Evolutionary conservation across 2,113 vertebrate genomes (phyloP).

Genomic region (Clarias batrachus): DNA sequence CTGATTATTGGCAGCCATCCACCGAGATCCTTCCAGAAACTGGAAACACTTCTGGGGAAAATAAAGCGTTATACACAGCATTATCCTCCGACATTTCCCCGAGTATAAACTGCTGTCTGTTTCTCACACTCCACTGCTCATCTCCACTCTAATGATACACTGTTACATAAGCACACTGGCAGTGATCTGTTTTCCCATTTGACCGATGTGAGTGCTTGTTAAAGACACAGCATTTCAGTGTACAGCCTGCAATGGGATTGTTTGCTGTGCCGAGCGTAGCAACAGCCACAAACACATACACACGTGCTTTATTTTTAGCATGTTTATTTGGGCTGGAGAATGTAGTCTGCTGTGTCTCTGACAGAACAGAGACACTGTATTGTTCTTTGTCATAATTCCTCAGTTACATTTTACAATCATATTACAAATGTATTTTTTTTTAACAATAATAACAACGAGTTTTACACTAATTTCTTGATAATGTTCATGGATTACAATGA

Average conservation of each 20-base stretch:
- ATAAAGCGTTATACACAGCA: not conserved
- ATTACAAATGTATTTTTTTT: too few relatives aligned
- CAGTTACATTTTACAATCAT: not conserved
- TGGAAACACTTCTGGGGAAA: not conserved
- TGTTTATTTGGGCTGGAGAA: constrained; percentile 37
- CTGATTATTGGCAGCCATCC: not conserved
- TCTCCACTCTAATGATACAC: not conserved
- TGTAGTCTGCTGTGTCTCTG: constrained; percentile 26
- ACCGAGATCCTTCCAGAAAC: not conserved
- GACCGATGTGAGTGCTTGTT: not conserved
- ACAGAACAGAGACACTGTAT: not conserved
- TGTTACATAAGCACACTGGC: constrained; percentile 23
- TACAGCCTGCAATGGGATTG: not conserved
- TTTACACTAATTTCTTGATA: not conserved
- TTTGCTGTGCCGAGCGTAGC: constrained; percentile 19
- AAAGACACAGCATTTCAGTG: not conserved
- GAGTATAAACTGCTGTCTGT: not conserved
- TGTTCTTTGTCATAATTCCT: not conserved
- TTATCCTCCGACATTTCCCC: not conserved
- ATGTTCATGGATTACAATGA: not conserved
- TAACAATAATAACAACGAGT: too few relatives aligned
- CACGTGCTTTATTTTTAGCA: constrained; percentile 40
- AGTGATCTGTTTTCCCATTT: not conserved
- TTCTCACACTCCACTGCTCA: not conserved
- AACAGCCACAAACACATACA: constrained; percentile 23